phyloP scores from a whole-genome alignment of 2,797 vertebrate genomes.

The Sebastes goodei region DNA sequence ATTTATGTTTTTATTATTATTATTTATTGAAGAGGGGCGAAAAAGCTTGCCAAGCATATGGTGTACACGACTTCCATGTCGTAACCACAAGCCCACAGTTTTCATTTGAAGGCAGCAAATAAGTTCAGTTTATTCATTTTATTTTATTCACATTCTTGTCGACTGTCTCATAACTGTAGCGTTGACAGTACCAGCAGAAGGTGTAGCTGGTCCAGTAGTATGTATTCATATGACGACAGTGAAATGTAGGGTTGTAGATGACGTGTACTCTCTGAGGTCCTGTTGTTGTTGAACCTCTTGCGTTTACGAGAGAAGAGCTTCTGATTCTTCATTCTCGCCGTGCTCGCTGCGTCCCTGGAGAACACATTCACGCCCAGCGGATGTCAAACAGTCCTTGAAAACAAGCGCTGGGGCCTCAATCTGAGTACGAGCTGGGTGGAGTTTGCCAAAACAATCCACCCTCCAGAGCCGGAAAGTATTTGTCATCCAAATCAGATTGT shows the following conservation, averaged over 20 bases:
- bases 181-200: too few relatives aligned
- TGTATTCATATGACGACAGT: not conserved
- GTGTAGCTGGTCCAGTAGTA: too few relatives aligned
- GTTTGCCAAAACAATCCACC: slow-evolving; percentile 37
- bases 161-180: not conserved
- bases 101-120: too few relatives aligned
- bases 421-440: slow-evolving; percentile 49
- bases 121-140: too few relatives aligned
- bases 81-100: too few relatives aligned
- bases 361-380: slow-evolving; percentile 38
- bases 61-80: too few relatives aligned
- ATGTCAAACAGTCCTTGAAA: slow-evolving; percentile 58
- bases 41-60: too few relatives aligned
- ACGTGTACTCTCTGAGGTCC: not conserved
- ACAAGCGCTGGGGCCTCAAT: slow-evolving; percentile 21
- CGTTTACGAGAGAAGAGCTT: slow-evolving; percentile 6
- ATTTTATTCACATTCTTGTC: too few relatives aligned
- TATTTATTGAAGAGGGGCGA: not conserved
- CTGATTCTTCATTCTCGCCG: slow-evolving; percentile 11
- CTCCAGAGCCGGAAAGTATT: slow-evolving; percentile 63
- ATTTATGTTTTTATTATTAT: not conserved
- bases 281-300: slow-evolving; percentile 9
- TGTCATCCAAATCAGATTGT: slow-evolving; percentile 68
- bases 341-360: slow-evolving; percentile 1
- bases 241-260: not conserved